Conservation (phyloP, 2,113 vertebrate species). For the Varanus komodoensis region DNA sequence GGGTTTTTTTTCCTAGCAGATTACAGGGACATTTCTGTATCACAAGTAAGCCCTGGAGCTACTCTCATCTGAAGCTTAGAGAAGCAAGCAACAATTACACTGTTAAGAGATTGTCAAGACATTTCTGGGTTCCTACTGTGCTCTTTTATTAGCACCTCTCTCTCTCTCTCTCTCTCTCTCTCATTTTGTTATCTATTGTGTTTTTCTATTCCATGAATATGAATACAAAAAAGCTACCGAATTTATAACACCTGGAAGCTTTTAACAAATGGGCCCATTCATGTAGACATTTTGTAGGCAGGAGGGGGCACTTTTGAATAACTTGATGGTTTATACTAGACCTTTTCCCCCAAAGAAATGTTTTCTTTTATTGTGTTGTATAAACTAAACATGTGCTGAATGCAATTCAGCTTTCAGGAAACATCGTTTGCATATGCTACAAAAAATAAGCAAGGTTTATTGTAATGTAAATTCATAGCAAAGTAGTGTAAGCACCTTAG, state of each 20-base stretch:
- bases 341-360: slow-evolving; percentile 15
- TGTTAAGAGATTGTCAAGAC: slow-evolving; percentile 70
- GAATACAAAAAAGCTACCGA: slow-evolving; percentile 45
- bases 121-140: slow-evolving; percentile 72
- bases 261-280: slow-evolving; percentile 42
- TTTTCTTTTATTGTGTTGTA: slow-evolving; percentile 6
- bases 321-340: slow-evolving; percentile 22
- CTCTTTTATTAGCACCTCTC: slow-evolving; percentile 48
- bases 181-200: slow-evolving; percentile 58
- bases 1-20: slow-evolving; percentile 75
- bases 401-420: not conserved
- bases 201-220: slow-evolving; percentile 55
- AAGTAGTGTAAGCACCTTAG: slow-evolving; percentile 2
- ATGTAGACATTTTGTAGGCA: slow-evolving; percentile 22
- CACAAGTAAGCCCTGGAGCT: slow-evolving; percentile 76
- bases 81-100: slow-evolving; percentile 77
- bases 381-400: slow-evolving; percentile 24
- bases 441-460: slow-evolving; percentile 24
- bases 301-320: slow-evolving; percentile 22
- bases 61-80: slow-evolving; percentile 75
- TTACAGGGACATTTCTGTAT: slow-evolving; percentile 78
- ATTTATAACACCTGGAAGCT: slow-evolving; percentile 45
- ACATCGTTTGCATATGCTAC: not conserved
- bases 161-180: slow-evolving; percentile 30
- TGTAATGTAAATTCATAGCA: slow-evolving; percentile 30